These are phyloP conservation scores for Ormyrus labotus DNA, from an alignment of 2,888 invertebrate genomes.

Conservation along the genomic window DNA sequence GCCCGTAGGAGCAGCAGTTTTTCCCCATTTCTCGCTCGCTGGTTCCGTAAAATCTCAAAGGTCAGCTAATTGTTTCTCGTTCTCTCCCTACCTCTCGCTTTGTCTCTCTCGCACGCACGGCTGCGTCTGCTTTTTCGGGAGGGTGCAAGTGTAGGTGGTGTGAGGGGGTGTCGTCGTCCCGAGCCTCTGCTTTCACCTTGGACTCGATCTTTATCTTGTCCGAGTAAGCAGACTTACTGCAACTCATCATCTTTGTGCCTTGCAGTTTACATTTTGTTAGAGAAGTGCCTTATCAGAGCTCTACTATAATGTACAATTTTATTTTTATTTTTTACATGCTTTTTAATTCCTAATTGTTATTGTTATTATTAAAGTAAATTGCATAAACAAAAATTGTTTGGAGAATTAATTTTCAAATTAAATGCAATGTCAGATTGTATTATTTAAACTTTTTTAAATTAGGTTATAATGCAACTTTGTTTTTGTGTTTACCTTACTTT, in stretches of 20 bases:
- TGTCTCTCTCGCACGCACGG: neutral
- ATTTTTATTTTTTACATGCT: no score
- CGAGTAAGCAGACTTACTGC: slow-evolving; percentile 39
- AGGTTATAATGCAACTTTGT: no score
- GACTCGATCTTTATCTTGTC: slow-evolving; percentile 50
- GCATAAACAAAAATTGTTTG: no score
- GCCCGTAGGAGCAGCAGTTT: slow-evolving; percentile 42
- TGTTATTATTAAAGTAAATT: no score
- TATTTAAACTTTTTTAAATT: neutral
- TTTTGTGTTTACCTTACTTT: no score
- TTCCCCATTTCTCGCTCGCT: slow-evolving; percentile 60
- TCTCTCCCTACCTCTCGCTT: neutral
- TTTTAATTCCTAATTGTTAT: no score
- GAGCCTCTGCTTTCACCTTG: slow-evolving; percentile 46
- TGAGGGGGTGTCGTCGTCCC: neutral
- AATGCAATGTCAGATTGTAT: no score
- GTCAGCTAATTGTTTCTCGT: slow-evolving; percentile 49
- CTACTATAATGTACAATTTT: no score
- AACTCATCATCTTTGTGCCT: neutral
- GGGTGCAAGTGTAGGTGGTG: no score
- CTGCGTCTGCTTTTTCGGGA: neutral
- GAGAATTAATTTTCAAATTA: no score
- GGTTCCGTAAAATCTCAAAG: slow-evolving; percentile 64
- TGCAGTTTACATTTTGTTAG: slow-evolving; percentile 17
- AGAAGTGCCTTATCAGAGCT: no score